Evolutionary conservation across 2,888 invertebrate species (phyloP), one percentile per base, ranked within the genome.

Genomic region (Caenorhabditis macrosperma): DNA sequence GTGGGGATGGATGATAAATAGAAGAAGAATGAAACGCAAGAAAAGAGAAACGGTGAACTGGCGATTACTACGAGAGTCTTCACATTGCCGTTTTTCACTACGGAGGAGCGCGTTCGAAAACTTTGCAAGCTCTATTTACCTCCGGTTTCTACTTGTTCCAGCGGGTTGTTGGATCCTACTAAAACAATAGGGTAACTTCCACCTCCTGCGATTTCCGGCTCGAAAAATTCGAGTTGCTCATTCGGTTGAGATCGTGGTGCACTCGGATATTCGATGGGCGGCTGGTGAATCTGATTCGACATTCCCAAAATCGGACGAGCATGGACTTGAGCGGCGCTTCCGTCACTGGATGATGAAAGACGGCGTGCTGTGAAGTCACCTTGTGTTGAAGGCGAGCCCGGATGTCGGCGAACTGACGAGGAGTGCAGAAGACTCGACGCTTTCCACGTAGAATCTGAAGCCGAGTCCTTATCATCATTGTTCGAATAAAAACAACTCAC

Each of bases 261-360:
- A 44, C 80, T 82, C 6, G 84, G 84, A 52, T 71, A 81, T n/a
- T 84, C 84, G 12, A n/a, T 24, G 1, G 84, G 84, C 5, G 82
- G 64, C 15, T 76, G 35, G 1, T 48, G 52, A 6, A 33, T 48
- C 15, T 68, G 44, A 17, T 74, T 79, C 10, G 50, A 30, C 78
- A 81, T 84, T 1, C 60, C 50, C 2, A 81, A 61, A 30, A 84
- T 84, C 15, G 84, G 84, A 2, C 84, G 68, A 33, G 66, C 46
- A 20, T 84, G 84, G 12, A 84, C 75, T 61, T 84, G 57, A 20
- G 78, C 46, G 66, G 59, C 61, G 28, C 54, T 33, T 26, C 22
- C 20, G 24, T n/a, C n/a, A n/a, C n/a, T n/a, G n/a, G n/a, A n/a
- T n/a, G n/a, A n/a, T n/a, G n/a, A n/a, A n/a, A n/a, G n/a, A n/a